These are phyloP conservation scores for Pollenia amentaria DNA, from an alignment of 2,888 invertebrate genomes.

Conservation along the genomic window DNA sequence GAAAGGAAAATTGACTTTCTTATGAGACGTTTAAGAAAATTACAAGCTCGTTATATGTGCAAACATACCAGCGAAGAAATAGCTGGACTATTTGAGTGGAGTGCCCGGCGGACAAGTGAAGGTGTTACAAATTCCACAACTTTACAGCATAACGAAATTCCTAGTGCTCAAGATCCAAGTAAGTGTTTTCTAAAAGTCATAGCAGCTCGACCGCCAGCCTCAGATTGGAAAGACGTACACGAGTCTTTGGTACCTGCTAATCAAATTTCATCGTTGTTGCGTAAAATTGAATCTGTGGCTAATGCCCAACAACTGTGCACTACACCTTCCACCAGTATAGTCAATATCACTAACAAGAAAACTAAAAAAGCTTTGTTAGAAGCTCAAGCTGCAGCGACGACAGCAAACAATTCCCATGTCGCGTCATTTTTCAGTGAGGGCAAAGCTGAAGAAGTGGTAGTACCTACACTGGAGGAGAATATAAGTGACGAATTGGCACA, in stretches of 20 bases:
- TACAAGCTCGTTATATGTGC: constrained; percentile 91
- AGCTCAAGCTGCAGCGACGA: constrained; percentile 56
- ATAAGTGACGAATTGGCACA: constrained; percentile 87
- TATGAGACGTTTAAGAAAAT: constrained; percentile 89
- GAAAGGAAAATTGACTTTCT: constrained; percentile 90
- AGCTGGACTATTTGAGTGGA: constrained; percentile 90
- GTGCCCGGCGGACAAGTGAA: constrained; percentile 85
- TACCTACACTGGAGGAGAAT: constrained; percentile 85
- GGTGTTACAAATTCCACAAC: constrained; percentile 66
- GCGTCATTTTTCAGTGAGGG: constrained; percentile 47
- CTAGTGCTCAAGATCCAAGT: constrained; percentile 62
- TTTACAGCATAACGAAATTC: constrained; percentile 58
- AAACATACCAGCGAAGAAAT: constrained; percentile 92
- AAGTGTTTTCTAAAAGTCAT: constrained; percentile 75
- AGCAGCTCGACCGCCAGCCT: constrained; percentile 78
- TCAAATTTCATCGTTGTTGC: constrained; percentile 86
- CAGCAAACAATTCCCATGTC: constrained; percentile 39
- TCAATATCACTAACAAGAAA: constrained; percentile 62
- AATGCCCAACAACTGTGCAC: constrained; percentile 81
- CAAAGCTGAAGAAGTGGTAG: constrained; percentile 79
- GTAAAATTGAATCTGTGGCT: constrained; percentile 81
- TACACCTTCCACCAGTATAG: constrained; percentile 72
- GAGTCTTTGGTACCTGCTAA: constrained; percentile 85
- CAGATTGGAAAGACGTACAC: constrained; percentile 81
- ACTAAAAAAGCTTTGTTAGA: constrained; percentile 72